Evolutionary conservation across 1,140 invertebrate species (phyloP), one percentile per base, ranked within the genome.

Genomic region (Helicoverpa zea): DNA sequence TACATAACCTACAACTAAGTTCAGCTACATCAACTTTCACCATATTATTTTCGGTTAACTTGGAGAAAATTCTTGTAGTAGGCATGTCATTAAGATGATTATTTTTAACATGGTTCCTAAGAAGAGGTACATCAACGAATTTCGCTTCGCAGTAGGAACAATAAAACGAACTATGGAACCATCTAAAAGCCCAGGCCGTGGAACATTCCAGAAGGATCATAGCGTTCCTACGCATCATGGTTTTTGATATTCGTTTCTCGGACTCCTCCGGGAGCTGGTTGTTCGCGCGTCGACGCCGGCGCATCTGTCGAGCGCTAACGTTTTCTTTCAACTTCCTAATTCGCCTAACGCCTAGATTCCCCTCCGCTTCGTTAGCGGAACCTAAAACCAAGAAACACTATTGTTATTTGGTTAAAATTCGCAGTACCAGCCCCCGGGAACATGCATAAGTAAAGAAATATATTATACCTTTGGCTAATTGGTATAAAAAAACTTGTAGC

Each of bases 1-100:
- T 86, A 80, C 95, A 96, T 0, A 96, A 5, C 4, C 88, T 86
- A 83, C 95, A 96, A 13, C 51, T 75, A 12, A 94, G 84, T 47
- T 86, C 79, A 10, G 84, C 86, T 85, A 89, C 94, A 87, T 81
- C 95, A 68, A 94, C 83, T 87, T 94, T 95, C 3, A 92, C 84
- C 87, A 95, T 95, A 79, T 96, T 95, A 70, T 94, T 94, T 85
- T 95, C 95, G 3, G 86, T 92, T 11, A 95, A 85, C 81, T 95
- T 92, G 0, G 91, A 87, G 73, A 95, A 95, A 23, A 95, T 85
- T 66, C 74, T 83, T 66, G 88, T 89, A 13, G 91, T 93, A 0
- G 91, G 91, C 0, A 52, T 18, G 51, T 91, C 87, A 11, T 85
- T 81, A 51, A 91, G 68, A 83, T 95, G 94, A n/a, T 79, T 78